Evolutionary conservation across 2,113 vertebrate genomes (phyloP), one percentile per base, ranked within the genome.

Genomic region (Athene cunicularia): DNA sequence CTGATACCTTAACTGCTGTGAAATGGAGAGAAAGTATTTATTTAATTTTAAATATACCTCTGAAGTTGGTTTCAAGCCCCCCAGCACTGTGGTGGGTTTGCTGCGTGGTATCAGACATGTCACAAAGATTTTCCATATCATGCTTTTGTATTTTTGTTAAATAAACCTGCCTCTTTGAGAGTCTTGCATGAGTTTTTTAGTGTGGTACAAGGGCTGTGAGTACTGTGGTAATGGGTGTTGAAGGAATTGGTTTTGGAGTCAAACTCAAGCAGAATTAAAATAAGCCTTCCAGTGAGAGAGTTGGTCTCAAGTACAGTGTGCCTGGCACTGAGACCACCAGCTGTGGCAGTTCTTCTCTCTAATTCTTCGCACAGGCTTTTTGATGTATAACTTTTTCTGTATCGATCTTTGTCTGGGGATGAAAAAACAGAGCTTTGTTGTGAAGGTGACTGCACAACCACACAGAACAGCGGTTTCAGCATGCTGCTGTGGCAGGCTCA

Each of bases 71-170:
- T n/a, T 86, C 58, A 15, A 33, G 33, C 47, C 47, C 7, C 27
- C 68, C 43, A 45, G 47, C 7, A 66, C 18, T 1, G 2, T 22
- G 41, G 14, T 43, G 16, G 26, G 12, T 56, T 83, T 59, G 26
- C 86, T 73, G 27, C 43, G 33, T 68, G 45, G 14, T 41, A 13
- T 33, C 27, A 47, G 41, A 30, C 3, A 5, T 33, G 84, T 75
- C 47, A 33, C 8, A 5, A 0, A 19, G 32, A 5, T 12, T 55
- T 43, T 32, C 43, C 8, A 1, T 20, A 9, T 30, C 4, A 1
- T 32, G 33, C 14, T 53, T 67, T 55, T 27, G 72, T 62, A 5
- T 30, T 73, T 64, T 35, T 76, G 10, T n/a, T 80, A 26, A 64
- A 60, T 33, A 26, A 89, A 35, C 35, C 21, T 70, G 5, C 49